phyloP scores from a whole-genome alignment of 2,797 vertebrate genomes.

The Chelon auratus region DNA sequence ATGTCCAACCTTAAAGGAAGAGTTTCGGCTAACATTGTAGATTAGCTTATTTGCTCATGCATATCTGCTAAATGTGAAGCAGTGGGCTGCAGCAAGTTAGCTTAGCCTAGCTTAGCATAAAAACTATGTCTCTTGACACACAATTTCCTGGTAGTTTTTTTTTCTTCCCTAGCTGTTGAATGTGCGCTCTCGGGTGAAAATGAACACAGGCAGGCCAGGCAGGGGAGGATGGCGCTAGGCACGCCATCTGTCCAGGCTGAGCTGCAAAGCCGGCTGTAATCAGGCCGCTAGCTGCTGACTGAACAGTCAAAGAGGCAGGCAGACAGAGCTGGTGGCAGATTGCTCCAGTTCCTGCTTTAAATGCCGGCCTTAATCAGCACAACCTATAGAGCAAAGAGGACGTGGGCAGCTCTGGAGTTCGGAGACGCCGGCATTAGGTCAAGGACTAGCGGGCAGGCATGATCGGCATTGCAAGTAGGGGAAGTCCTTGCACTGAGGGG shows the following conservation, averaged over 20 bases:
- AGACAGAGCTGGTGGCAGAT: constrained; percentile 60
- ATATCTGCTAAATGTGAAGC: no score
- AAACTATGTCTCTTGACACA: no score
- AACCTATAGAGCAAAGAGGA: constrained; percentile 54
- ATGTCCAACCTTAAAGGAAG: background rate
- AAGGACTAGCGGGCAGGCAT: constrained; percentile 32
- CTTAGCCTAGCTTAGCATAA: no score
- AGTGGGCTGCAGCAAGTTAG: no score
- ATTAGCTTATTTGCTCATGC: no score
- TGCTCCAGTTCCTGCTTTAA: constrained; percentile 69
- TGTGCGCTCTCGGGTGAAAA: constrained; percentile 15
- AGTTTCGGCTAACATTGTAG: background rate
- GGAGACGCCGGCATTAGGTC: constrained; percentile 43
- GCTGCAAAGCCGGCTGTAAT: constrained; percentile 81
- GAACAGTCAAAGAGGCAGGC: constrained; percentile 38
- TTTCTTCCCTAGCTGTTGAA: constrained; percentile 24
- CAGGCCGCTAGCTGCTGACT: constrained; percentile 67
- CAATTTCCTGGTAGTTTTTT: constrained; percentile 1
- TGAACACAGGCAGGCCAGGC: constrained; percentile 22
- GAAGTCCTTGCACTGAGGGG: constrained; percentile 7
- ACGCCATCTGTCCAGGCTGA: constrained; percentile 72
- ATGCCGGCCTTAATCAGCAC: constrained; percentile 76
- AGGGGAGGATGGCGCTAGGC: constrained; percentile 13
- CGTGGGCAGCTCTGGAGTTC: constrained; percentile 34
- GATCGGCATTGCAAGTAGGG: constrained; percentile 36